Percentiles rank a stretch among this genome's conserved stretches.
Evolutionary conservation across 2,113 vertebrate species (phyloP).

Genomic region (Lontra canadensis): DNA sequence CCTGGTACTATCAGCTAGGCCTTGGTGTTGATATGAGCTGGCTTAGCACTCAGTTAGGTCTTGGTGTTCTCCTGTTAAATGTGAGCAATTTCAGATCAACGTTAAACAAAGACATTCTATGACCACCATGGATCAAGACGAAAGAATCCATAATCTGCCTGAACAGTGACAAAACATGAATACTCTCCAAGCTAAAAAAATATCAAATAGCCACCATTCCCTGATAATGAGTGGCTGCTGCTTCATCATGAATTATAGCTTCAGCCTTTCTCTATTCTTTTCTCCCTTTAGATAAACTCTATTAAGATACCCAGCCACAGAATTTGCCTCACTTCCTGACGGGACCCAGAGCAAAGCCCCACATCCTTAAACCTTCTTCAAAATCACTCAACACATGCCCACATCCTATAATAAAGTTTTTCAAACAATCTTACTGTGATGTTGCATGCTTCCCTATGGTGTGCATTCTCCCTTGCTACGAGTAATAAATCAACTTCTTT

Average conservation of each 20-base stretch:
- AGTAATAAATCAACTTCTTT: not conserved
- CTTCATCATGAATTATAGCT: not conserved
- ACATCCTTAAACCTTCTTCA: not conserved
- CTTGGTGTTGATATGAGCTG: not conserved
- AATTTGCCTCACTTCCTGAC: not conserved
- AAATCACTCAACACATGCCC: not conserved
- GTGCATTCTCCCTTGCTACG: not conserved
- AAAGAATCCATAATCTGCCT: not conserved
- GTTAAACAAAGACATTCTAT: not conserved
- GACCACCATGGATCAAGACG: not conserved
- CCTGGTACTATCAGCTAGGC: not conserved
- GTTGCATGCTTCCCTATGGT: not conserved
- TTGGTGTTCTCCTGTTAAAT: not conserved
- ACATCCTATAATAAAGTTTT: not conserved
- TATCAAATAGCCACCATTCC: not conserved
- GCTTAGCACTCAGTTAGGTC: not conserved
- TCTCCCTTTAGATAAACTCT: not conserved
- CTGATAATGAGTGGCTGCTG: not conserved
- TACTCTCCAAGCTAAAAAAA: not conserved
- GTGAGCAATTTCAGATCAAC: not conserved
- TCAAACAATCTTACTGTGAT: not conserved
- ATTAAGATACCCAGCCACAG: not conserved
- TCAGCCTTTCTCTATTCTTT: not conserved
- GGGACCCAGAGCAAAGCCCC: not conserved
- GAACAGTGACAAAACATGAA: constrained; percentile 4